phyloP scores from a whole-genome alignment of 2,888 invertebrate species.

The Actias luna region DNA sequence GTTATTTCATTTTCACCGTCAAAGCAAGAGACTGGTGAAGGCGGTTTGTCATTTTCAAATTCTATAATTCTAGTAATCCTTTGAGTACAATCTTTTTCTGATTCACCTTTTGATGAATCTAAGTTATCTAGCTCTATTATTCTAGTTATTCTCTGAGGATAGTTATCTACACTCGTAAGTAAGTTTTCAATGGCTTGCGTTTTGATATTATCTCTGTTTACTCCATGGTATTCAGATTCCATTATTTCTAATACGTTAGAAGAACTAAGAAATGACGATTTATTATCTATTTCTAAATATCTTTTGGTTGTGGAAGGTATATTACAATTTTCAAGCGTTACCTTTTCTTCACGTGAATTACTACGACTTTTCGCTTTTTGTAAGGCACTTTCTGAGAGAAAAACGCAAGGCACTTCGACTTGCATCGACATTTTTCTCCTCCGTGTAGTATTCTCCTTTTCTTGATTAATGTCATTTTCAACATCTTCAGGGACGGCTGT shows the following conservation, averaged over 20 bases:
- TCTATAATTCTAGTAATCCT: slow-evolving; percentile 75
- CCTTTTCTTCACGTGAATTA: slow-evolving; percentile 73
- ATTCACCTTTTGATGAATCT: slow-evolving; percentile 51
- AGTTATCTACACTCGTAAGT: slow-evolving; percentile 43
- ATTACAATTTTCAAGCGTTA: slow-evolving; percentile 63
- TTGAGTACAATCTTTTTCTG: slow-evolving; percentile 64
- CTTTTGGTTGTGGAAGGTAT: slow-evolving; percentile 55
- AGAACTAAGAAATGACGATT: slow-evolving; percentile 55
- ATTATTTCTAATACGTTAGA: slow-evolving; percentile 56
- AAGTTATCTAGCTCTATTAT: slow-evolving; percentile 73
- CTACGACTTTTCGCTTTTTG: slow-evolving; percentile 73
- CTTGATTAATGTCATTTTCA: slow-evolving; percentile 71
- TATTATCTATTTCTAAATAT: slow-evolving; percentile 59
- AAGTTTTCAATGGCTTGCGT: slow-evolving; percentile 28
- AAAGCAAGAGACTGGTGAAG: slow-evolving; percentile 44
- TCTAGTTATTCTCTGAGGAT: slow-evolving; percentile 70
- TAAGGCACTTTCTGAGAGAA: slow-evolving; percentile 73
- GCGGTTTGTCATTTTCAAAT: slow-evolving; percentile 60
- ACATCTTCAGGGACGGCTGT: slow-evolving; percentile 65
- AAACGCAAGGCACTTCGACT: slow-evolving; percentile 79
- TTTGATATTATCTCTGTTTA: slow-evolving; percentile 51
- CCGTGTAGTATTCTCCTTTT: slow-evolving; percentile 67
- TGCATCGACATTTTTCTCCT: slow-evolving; percentile 79
- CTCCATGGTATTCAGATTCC: slow-evolving; percentile 43
- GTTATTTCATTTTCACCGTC: slow-evolving; percentile 58